Conservation (phyloP, 1,140 invertebrate genomes). For the Leptestheria dahalacensis region DNA sequence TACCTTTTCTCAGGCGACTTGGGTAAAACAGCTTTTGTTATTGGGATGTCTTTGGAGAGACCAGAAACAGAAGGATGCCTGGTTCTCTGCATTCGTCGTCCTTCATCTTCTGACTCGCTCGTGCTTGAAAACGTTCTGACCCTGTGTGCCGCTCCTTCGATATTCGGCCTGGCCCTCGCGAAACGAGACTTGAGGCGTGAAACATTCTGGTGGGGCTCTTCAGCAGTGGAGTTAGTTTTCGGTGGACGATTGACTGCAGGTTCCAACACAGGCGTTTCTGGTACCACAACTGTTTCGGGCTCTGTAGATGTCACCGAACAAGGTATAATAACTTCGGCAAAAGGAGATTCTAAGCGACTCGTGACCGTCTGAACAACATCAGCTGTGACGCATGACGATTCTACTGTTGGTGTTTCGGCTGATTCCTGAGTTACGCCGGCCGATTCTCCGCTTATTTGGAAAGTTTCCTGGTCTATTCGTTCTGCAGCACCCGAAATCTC, state of each 20-base stretch:
- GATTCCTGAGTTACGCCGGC: too few relatives aligned
- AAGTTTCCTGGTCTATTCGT: too few relatives aligned
- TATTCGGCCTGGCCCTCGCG: constrained; percentile 1
- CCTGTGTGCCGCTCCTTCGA: not conserved
- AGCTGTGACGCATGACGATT: too few relatives aligned
- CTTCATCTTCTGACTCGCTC: constrained; percentile 14
- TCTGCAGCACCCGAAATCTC: too few relatives aligned
- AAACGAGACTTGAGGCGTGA: not conserved
- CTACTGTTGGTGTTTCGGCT: too few relatives aligned
- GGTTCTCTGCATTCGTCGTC: not conserved
- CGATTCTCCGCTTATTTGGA: too few relatives aligned
- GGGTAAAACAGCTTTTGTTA: not conserved
- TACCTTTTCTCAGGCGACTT: not conserved
- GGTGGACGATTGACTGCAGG: not conserved
- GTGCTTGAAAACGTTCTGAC: constrained; percentile 14
- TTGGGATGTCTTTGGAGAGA: not conserved
- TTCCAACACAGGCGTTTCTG: not conserved
- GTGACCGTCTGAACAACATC: too few relatives aligned
- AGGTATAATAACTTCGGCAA: too few relatives aligned
- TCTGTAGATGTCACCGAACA: not conserved
- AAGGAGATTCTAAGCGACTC: too few relatives aligned
- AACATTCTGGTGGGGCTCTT: not conserved
- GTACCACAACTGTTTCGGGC: too few relatives aligned
- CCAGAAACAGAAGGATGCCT: not conserved
- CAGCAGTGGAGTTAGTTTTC: not conserved